These are phyloP conservation scores for Amiota minor DNA, from an alignment of 2,888 invertebrate species.

Conservation along the genomic window DNA sequence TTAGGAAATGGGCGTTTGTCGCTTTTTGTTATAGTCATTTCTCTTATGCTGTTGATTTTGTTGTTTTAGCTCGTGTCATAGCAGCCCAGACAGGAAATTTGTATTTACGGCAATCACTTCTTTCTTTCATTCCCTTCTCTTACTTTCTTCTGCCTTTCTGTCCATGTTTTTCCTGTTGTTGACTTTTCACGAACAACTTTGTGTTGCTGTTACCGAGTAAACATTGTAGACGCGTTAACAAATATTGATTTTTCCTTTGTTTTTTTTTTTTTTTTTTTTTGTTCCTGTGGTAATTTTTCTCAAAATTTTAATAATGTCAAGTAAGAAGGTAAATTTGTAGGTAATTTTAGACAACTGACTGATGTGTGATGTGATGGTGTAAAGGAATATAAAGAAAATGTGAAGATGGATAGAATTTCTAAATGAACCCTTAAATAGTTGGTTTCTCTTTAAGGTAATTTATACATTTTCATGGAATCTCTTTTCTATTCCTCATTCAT, in stretches of 20 bases:
- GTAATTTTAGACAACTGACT: too few species aligned
- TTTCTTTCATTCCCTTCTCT: background rate
- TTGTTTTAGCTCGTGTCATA: background rate
- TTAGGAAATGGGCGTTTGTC: constrained; percentile 10
- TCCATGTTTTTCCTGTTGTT: background rate
- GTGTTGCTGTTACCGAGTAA: background rate
- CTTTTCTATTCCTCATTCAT: too few species aligned
- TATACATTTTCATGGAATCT: too few species aligned
- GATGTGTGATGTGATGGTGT: too few species aligned
- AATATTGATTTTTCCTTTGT: constrained; percentile 24
- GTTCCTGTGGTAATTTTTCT: background rate
- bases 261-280: too few species aligned
- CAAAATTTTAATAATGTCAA: too few species aligned
- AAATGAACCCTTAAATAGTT: too few species aligned
- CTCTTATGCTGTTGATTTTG: background rate
- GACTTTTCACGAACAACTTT: background rate
- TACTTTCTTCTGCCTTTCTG: background rate
- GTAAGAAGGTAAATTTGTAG: too few species aligned
- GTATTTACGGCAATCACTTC: constrained; percentile 23
- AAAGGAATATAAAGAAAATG: too few species aligned
- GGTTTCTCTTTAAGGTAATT: too few species aligned
- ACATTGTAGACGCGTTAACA: constrained; percentile 6
- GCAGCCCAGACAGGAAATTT: constrained; percentile 25
- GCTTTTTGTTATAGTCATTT: background rate
- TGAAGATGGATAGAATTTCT: too few species aligned